Evolutionary conservation across 2,113 vertebrate species (phyloP).

Genomic region (Rhadina sibilatrix): DNA sequence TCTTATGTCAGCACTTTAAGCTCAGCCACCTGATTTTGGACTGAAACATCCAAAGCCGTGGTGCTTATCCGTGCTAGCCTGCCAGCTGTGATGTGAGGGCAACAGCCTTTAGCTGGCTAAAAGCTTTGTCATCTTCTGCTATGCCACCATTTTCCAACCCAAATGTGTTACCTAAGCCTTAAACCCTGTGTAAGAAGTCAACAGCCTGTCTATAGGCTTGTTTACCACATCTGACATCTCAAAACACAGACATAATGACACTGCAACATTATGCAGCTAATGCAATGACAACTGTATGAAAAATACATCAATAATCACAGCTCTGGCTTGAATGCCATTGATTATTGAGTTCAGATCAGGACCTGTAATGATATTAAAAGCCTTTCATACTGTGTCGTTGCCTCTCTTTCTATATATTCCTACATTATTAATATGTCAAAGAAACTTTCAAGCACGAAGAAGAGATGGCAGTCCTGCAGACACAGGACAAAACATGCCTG

Average conservation of each 20-base stretch:
- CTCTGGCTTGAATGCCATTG: background rate
- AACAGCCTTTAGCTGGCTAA: background rate
- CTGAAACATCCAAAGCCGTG: background rate
- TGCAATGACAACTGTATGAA: background rate
- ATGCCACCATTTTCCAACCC: background rate
- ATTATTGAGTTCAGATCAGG: background rate
- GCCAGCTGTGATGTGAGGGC: background rate
- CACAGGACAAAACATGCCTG: background rate
- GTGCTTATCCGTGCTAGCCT: background rate
- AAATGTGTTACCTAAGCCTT: background rate
- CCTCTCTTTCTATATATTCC: background rate
- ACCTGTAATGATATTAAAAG: background rate
- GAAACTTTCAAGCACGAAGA: background rate
- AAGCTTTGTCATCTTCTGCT: background rate
- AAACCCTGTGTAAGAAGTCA: background rate
- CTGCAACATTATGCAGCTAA: background rate
- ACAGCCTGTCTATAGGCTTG: background rate
- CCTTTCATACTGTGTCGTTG: background rate
- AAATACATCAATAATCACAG: background rate
- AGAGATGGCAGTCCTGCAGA: background rate
- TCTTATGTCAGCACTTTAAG: background rate
- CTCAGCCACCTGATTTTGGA: background rate
- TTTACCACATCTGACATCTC: background rate
- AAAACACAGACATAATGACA: background rate
- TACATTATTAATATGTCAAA: background rate